Conservation (phyloP, 1,140 invertebrate genomes). For the Drosophila repleta region DNA sequence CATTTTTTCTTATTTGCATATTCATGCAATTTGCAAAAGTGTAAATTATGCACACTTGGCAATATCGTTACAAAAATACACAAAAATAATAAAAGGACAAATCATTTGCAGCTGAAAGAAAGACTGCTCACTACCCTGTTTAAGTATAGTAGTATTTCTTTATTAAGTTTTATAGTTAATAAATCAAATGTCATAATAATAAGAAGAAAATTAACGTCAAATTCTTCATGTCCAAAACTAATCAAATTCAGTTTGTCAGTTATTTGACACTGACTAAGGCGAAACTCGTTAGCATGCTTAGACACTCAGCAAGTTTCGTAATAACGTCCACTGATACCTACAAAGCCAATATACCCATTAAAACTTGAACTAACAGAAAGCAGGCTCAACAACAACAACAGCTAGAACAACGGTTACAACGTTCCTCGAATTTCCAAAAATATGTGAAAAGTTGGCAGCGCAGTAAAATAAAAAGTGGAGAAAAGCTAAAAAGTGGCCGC, state of each 20-base stretch:
- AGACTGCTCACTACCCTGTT: neutral
- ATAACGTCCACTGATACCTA: no score
- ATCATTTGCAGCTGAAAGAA: neutral
- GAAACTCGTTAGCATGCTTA: no score
- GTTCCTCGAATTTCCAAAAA: conserved; percentile 19
- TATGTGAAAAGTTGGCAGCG: conserved; percentile 30
- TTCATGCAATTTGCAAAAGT: conserved; percentile 77
- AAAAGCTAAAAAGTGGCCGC: conserved; percentile 14
- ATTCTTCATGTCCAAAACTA: no score
- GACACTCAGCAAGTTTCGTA: no score
- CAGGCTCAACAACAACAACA: conserved; percentile 28
- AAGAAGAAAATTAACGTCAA: no score
- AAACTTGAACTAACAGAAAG: neutral
- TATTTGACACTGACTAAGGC: no score
- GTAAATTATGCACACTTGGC: conserved; percentile 79
- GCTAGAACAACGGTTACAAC: conserved; percentile 4
- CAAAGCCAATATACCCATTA: no score
- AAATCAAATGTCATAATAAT: no score
- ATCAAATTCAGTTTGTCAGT: no score
- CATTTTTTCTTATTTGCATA: conserved; percentile 67
- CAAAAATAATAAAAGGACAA: conserved; percentile 35
- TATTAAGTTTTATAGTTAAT: no score
- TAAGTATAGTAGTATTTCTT: no score
- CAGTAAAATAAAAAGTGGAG: neutral
- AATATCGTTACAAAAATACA: conserved; percentile 69